Conservation (phyloP, 2,888 invertebrate species). For the Odiellus spinosus region DNA sequence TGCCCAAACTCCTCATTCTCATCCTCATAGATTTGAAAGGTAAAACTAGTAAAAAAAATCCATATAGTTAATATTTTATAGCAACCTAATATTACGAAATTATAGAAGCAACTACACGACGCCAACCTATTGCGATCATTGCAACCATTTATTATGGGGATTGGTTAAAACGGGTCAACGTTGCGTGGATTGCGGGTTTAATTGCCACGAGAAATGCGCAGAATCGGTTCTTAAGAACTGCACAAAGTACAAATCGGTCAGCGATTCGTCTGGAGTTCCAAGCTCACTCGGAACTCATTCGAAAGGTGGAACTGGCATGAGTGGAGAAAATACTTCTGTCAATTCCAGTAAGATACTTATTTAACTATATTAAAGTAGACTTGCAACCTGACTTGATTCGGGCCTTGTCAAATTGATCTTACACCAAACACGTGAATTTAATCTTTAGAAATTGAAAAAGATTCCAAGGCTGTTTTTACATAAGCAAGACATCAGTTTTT, state of each 20-base stretch:
- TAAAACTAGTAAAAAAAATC: no score
- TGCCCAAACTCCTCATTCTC: constrained; percentile 37
- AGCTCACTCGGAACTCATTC: constrained; percentile 9
- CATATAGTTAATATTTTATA: no score
- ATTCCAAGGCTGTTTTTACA: no score
- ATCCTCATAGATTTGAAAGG: constrained; percentile 65
- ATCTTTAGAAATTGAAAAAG: no score
- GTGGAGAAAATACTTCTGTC: constrained; percentile 39
- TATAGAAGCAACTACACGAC: constrained; percentile 50
- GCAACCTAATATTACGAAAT: no score
- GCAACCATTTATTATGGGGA: constrained; percentile 77
- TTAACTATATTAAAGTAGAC: no score
- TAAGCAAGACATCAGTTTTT: no score
- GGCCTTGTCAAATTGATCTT: no score
- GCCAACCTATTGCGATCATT: constrained; percentile 75
- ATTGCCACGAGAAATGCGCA: constrained; percentile 87
- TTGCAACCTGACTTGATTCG: no score
- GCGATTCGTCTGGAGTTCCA: constrained; percentile 16
- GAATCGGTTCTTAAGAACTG: constrained; percentile 59
- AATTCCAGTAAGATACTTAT: constrained; percentile 42
- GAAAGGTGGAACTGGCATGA: constrained; percentile 13
- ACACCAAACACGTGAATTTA: no score
- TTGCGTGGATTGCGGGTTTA: constrained; percentile 85
- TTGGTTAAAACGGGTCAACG: constrained; percentile 56
- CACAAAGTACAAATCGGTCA: constrained; percentile 25